Conservation (phyloP, 30 jellyfish, hydroid and myxozoan genomes). For the Aurelia coerulea region DNA sequence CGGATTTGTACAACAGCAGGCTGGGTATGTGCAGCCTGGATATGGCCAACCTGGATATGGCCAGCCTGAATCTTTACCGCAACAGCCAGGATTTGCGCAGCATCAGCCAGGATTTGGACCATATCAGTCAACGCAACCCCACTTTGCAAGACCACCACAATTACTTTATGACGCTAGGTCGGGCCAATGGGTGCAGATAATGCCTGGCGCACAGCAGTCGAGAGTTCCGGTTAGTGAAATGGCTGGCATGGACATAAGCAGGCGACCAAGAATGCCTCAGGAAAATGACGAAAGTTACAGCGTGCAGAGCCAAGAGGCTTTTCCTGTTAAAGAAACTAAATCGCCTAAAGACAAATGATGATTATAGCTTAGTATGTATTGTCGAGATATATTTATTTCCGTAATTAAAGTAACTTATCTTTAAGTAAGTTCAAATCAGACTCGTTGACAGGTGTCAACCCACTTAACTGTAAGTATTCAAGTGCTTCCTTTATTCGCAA, state of each 20-base stretch:
- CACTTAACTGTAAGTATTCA: no score
- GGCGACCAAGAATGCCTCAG: slow-evolving; percentile 8
- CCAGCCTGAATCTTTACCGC: not conserved
- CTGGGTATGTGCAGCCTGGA: not conserved
- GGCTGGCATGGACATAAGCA: not conserved
- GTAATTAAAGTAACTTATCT: no score
- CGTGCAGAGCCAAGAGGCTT: not conserved
- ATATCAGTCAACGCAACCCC: not conserved
- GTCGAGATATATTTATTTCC: no score
- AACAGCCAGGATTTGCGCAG: not conserved
- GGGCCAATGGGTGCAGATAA: no score
- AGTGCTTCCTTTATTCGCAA: no score
- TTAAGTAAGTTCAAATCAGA: no score
- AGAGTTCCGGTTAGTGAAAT: not conserved
- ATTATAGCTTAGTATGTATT: not conserved
- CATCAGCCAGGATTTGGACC: not conserved
- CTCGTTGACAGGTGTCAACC: no score
- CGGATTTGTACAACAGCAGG: not conserved
- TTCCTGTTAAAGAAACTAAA: not conserved
- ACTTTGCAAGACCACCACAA: not conserved
- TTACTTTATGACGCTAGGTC: no score
- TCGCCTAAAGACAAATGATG: not conserved
- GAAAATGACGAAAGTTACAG: slow-evolving; percentile 18
- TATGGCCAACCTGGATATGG: not conserved
- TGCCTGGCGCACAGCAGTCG: no score